Conservation (phyloP, 2,888 invertebrate genomes). For the Leucophenga montana region DNA sequence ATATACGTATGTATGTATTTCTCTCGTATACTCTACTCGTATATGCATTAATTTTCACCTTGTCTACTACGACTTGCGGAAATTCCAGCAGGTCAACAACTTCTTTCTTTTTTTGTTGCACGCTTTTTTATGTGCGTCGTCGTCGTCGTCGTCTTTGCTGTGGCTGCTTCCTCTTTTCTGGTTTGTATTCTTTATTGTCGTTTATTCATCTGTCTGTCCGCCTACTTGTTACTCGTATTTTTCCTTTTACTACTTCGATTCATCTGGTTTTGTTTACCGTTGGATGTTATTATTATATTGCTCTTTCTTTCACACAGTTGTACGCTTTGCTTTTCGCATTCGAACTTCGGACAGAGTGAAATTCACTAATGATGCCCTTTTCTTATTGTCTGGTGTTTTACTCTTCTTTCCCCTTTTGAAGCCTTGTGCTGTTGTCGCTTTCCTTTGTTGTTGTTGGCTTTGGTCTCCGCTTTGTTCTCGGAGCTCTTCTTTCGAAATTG, state of each 20-base stretch:
- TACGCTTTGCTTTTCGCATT: not conserved
- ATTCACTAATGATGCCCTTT: not conserved
- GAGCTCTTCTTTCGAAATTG: not conserved
- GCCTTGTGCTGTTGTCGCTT: not conserved
- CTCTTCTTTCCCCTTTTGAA: not conserved
- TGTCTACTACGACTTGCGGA: slow-evolving; percentile 11
- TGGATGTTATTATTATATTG: slow-evolving; percentile 7
- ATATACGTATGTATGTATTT: not conserved
- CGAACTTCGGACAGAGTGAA: not conserved
- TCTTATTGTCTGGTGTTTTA: not conserved
- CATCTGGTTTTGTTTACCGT: slow-evolving; percentile 15
- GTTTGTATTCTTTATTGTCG: slow-evolving; percentile 3
- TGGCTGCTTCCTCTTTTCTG: slow-evolving; percentile 1
- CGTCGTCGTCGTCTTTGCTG: not conserved
- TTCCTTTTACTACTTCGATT: not conserved
- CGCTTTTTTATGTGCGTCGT: too few species aligned
- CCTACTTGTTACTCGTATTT: too few species aligned
- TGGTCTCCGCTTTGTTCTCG: not conserved
- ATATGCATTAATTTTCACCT: not conserved
- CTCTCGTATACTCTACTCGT: not conserved
- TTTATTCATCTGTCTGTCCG: too few species aligned
- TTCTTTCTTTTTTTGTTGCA: not conserved
- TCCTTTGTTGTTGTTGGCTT: not conserved
- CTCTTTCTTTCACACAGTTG: not conserved
- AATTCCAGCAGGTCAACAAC: slow-evolving; percentile 22